These are phyloP conservation scores for Amphilophus citrinellus DNA, from an alignment of 2,113 vertebrate genomes.

Conservation along the genomic window DNA sequence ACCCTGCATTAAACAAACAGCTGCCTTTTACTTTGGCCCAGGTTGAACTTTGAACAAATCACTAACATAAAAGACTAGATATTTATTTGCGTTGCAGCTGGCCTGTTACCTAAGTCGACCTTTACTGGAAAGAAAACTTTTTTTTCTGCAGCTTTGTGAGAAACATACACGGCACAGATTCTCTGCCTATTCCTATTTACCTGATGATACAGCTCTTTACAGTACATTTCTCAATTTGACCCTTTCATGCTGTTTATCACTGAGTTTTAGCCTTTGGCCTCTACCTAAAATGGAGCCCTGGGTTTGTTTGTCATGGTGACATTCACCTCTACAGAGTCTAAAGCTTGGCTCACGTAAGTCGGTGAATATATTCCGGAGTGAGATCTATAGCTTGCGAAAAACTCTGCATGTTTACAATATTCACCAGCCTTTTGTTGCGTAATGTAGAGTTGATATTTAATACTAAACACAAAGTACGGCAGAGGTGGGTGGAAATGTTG, in stretches of 20 bases:
- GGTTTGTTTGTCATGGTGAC: conserved; percentile 23
- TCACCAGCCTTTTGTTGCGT: neutral
- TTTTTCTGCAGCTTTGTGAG: neutral
- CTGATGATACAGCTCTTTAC: neutral
- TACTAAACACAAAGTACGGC: neutral
- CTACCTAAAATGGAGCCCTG: neutral
- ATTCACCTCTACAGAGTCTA: conserved; percentile 25
- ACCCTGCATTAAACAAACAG: neutral
- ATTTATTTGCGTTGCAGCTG: neutral
- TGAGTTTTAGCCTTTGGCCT: neutral
- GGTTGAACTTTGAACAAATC: conserved; percentile 46
- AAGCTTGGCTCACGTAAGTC: neutral
- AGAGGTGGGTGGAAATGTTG: neutral
- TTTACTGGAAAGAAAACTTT: neutral
- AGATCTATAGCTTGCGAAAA: neutral
- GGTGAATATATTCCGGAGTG: conserved; percentile 14
- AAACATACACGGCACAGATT: too few species aligned
- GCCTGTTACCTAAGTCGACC: neutral
- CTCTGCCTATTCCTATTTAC: neutral
- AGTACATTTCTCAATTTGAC: neutral
- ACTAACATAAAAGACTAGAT: conserved; percentile 5
- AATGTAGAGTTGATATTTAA: neutral
- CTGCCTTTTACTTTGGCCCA: neutral
- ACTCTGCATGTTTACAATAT: neutral
- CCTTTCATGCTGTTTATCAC: neutral